These are phyloP conservation scores for Xylocopa sonorina DNA, from an alignment of 1,140 invertebrate species.

Conservation along the genomic window DNA sequence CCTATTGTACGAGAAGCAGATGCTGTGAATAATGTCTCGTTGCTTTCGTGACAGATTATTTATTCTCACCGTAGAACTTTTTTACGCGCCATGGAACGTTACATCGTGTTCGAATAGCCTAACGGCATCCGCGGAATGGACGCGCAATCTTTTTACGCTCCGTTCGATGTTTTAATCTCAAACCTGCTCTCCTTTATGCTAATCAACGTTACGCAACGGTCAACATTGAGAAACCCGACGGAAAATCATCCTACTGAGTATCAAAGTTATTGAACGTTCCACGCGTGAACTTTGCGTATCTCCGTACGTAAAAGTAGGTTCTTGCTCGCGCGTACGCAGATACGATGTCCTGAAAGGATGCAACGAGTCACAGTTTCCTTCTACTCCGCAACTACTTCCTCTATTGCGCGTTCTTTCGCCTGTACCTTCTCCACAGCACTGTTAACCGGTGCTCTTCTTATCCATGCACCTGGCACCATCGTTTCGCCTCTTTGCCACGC, in stretches of 20 bases:
- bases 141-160: neutral
- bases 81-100: constrained; percentile 17
- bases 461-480: constrained; percentile 14
- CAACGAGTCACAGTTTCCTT: constrained; percentile 34
- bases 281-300: neutral
- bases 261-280: neutral
- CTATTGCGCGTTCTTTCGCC: constrained; percentile 6
- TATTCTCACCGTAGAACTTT: neutral
- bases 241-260: neutral
- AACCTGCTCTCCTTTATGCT: neutral
- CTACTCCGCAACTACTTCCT: constrained; percentile 23
- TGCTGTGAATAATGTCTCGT: neutral
- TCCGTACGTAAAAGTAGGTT: neutral
- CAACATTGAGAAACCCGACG: neutral
- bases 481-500: neutral
- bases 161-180: neutral
- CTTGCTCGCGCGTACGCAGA: neutral
- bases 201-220: neutral
- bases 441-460: constrained; percentile 20
- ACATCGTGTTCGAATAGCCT: constrained; percentile 14
- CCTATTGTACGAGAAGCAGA: no score
- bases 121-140: neutral
- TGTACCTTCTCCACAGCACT: neutral
- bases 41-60: constrained; percentile 17
- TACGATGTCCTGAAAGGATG: constrained; percentile 22